Conservation (phyloP, 2,797 vertebrate species). For the Helarctos malayanus region DNA sequence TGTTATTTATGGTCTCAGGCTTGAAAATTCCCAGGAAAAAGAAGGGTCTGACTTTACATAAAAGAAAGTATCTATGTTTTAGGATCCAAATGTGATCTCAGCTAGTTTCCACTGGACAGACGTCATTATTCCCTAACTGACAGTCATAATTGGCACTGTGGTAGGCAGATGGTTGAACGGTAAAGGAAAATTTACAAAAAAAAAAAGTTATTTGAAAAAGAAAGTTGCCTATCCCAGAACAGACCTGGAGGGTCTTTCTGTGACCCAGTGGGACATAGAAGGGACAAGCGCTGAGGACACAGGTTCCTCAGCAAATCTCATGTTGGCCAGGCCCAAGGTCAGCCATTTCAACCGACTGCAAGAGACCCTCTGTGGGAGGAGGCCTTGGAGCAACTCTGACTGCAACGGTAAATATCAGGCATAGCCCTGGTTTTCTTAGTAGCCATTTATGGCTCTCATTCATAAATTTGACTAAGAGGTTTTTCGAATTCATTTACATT, state of each 20-base stretch:
- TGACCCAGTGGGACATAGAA: not conserved
- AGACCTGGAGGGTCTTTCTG: not conserved
- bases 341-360: not conserved
- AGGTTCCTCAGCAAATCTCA: not conserved
- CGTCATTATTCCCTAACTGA: constrained; percentile 62
- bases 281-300: not conserved
- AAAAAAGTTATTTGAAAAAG: constrained; percentile 34
- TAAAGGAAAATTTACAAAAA: constrained; percentile 29
- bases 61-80: constrained; percentile 65
- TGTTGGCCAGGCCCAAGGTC: not conserved
- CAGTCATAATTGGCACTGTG: constrained; percentile 61
- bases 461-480: constrained; percentile 75
- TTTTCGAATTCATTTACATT: constrained; percentile 76
- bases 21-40: constrained; percentile 48
- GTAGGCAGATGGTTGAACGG: not conserved
- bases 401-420: not conserved
- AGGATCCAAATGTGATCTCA: constrained; percentile 79
- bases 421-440: constrained; percentile 25
- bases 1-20: constrained; percentile 37
- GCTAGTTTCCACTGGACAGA: constrained; percentile 72
- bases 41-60: constrained; percentile 61
- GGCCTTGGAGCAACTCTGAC: not conserved
- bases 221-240: not conserved
- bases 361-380: not conserved
- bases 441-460: constrained; percentile 75